phyloP scores from a whole-genome alignment of 23 tunicate genomes.

The Corella eumyota region DNA sequence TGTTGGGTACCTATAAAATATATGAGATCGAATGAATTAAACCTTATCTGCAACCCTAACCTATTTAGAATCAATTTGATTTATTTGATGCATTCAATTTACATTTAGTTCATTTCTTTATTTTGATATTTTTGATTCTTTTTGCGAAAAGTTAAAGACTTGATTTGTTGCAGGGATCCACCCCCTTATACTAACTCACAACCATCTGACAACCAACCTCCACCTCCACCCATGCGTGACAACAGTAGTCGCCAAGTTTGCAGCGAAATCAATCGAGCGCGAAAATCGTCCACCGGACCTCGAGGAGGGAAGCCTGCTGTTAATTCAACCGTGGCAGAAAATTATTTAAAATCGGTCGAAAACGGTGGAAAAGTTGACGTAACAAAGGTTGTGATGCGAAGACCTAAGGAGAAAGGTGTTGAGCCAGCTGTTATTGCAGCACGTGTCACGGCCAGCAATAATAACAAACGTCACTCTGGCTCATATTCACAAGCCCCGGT shows the following conservation, averaged over 20 bases:
- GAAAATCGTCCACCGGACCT: conserved; percentile 42
- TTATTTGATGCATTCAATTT: no score
- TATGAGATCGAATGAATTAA: no score
- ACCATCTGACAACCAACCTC: not conserved
- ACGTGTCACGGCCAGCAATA: conserved; percentile 43
- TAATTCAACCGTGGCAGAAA: conserved; percentile 30
- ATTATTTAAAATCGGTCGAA: conserved; percentile 53
- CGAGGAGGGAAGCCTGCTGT: conserved; percentile 50
- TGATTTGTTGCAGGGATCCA: not conserved
- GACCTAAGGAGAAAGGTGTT: conserved; percentile 27
- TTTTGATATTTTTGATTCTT: no score
- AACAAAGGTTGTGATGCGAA: conserved; percentile 11
- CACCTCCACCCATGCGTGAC: no score
- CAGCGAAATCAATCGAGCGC: not conserved
- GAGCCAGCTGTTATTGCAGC: conserved; percentile 68
- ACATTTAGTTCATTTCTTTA: no score
- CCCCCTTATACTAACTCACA: not conserved
- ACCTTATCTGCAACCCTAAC: no score
- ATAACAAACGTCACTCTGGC: conserved; percentile 78
- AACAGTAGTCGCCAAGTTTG: not conserved
- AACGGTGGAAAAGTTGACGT: conserved; percentile 13
- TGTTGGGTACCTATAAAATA: no score
- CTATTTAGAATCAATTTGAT: no score
- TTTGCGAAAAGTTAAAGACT: no score
- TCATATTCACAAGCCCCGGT: conserved; percentile 73